Base-by-base conservation (phyloP, 2,797 vertebrate genomes). In the Platyrinchus mystaceus region DNA sequence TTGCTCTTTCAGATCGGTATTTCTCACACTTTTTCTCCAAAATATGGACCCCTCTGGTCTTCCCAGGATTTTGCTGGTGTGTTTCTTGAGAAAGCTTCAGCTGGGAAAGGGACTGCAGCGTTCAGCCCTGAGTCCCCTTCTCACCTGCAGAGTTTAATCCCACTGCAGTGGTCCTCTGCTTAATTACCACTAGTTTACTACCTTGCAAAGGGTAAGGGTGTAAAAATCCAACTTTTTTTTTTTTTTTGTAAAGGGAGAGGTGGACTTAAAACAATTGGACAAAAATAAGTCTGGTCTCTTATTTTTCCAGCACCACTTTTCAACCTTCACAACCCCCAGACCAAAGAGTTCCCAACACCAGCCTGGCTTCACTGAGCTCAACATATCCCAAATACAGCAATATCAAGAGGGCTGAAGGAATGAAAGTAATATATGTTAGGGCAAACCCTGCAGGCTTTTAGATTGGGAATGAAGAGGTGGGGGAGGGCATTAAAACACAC, bases 401-500 rank as follows among this genome's bases (percentile, higher is more conserved):
- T 3, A 41, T 23, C 62, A 41, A 47, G 44, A 59, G 32, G 37
- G 10, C 12, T 85, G 36, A 85, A 83, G 53, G 71, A 60, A 83
- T 30, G 18, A 82, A 92, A 90, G 63, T 10, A 64, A 53, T 69
- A 56, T 41, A 55, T 94, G 80, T 87, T 69, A 50, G 85, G 75
- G 77, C 30, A 92, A 87, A 76, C 17, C 58, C 82, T 76, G 67
- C 36, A 73, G 63, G 71, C 52, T 63, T 83, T 91, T 34, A 75
- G 88, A 39, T 14, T 59, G 86, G 46, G 15, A 94, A 58, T 3
- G 86, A 63, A 74, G 88, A 89, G 84, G 81, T 87, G 94, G 95
- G 94, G 88, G 94, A 96, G 92, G 95, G 90, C 70, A 49, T 84
- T 67, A 67, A 91, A 86, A 96, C 70, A 84, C 83, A 74, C 74